Base-by-base conservation (phyloP, 2,888 invertebrate genomes). In the Euzophera pinguis region DNA sequence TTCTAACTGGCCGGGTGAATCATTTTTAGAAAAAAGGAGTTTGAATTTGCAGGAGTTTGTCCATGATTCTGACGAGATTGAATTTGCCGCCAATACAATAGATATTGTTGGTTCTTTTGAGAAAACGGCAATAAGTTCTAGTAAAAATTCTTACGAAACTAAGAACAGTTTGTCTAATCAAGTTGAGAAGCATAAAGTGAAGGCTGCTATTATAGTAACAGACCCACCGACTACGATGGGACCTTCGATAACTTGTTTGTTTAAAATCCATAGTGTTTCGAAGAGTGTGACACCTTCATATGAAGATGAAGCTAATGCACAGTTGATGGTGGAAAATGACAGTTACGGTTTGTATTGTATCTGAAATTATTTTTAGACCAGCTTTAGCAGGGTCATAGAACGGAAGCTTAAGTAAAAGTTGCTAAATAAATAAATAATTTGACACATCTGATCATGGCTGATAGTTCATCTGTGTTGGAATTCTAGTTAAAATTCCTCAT, bases 211-310 rank as follows among this genome's bases (percentile, higher is more conserved):
- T 1, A 59, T 75, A 10, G 61, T 70, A 0, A 81, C 78, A 0
- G 73, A 75, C 17, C 56, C 74, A 2, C 67, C 80, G 0, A 75
- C 79, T 8, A 81, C 76, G 0, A 60, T 63, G 14, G 78, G 73
- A 0, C 79, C 83, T 1, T 79, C 80, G 7, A 80, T 84, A 51
- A 71, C 75, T 4, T 90, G 90, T 62, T 58, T 86, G 12, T 88
- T 86, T 57, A 89, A 88, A 62, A 74, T 81, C n/a, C 73, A 84
- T 22, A 84, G 71, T 60, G 77, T 89, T 0, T 71, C 79, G 0
- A 71, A 77, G 32, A 88, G 86, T 69, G 83, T 77, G 0, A 88
- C 87, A 2, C 88, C 85, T 0, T 76, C 82, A 0, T 84, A 86
- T 57, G 73, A 67, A 16, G 87, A 88, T 56, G 88, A 87, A 0